A percentile compares a stretch with the other conserved stretches of the same genome.
Conservation (phyloP, 1,140 invertebrate species). For the Neodiprion virginianus region DNA sequence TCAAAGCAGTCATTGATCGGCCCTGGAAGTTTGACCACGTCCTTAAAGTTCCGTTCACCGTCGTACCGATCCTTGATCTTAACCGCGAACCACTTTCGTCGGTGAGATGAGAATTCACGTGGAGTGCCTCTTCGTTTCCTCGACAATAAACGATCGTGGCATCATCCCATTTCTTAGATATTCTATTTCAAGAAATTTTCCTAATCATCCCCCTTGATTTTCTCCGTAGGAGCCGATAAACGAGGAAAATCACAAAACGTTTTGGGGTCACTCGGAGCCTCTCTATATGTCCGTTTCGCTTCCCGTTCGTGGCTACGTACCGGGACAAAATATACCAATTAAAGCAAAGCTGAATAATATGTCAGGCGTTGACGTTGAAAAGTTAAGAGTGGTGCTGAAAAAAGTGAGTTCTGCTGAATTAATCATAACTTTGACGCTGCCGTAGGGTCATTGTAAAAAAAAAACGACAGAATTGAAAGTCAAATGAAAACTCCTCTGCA, state of each 20-base stretch:
- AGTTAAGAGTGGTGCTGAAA: constrained; percentile 17
- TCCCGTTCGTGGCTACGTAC: constrained; percentile 41
- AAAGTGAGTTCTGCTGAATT: constrained; percentile 16
- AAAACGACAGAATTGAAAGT: not conserved
- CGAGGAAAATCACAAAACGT: constrained; percentile 15
- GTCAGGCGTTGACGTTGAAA: constrained; percentile 14
- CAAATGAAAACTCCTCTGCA: not conserved
- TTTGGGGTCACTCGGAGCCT: constrained; percentile 39
- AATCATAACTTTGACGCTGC: not conserved
- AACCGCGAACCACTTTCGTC: constrained; percentile 8
- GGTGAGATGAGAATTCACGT: constrained; percentile 9
- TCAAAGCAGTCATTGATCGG: constrained; percentile 65
- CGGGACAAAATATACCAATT: constrained; percentile 43
- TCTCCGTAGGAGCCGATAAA: not conserved
- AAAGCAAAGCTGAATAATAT: constrained; percentile 40
- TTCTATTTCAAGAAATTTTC: not conserved
- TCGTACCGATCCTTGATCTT: constrained; percentile 34
- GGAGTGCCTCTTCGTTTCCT: not conserved
- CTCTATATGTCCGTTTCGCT: constrained; percentile 34
- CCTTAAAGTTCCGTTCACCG: constrained; percentile 64
- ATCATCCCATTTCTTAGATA: not conserved
- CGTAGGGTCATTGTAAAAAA: not conserved
- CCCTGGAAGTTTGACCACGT: constrained; percentile 65
- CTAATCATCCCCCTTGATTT: not conserved
- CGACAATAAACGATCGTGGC: not conserved